Base-by-base conservation (phyloP, 2,113 vertebrate species). In the Fukomys damarensis region DNA sequence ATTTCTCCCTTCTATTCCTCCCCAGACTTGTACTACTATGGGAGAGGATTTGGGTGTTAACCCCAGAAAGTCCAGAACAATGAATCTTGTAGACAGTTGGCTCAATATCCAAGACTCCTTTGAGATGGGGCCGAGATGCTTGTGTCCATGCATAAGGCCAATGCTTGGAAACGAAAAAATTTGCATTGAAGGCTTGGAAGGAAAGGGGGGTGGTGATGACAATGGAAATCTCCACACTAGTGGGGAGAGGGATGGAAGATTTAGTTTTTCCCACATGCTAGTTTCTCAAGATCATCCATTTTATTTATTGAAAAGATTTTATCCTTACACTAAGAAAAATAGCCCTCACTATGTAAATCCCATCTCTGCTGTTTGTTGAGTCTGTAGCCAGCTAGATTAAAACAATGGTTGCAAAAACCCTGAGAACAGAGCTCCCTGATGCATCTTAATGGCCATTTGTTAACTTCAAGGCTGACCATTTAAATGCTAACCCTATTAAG, bases 401-500 rank as follows among this genome's bases (percentile, higher is more conserved):
- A 98, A 98, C 97, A 98, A 98, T 97, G 92, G 95, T 93, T 97
- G 89, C 94, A 97, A 97, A 98, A 96, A 98, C 11, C 20, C 87
- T 30, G 43, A 46, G 72, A 94, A 63, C 93, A 70, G 96, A 97
- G 93, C 94, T 98, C 98, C 97, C 24, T 14, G 94, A 58, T 98
- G 98, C 97, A 98, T 98, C 91, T 97, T 98, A 98, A 98, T 97
- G 94, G 68, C 72, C 98, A 93, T 98, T 98, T 97, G 95, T 97
- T 98, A 98, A 98, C 97, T 98, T 98, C 98, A 98, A 98, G 98
- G 97, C 97, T 98, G 98, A 98, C 97, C 95, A 94, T 98, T 98
- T 98, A 97, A 98, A 98, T 98, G 94, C 96, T 98, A 98, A 98
- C 95, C 26, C 95, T 94, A 98, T 97, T 97, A 98, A 97, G 92